These are phyloP conservation scores for Sebastes flavidus DNA, from an alignment of 2,797 vertebrate species.

Conservation along the genomic window DNA sequence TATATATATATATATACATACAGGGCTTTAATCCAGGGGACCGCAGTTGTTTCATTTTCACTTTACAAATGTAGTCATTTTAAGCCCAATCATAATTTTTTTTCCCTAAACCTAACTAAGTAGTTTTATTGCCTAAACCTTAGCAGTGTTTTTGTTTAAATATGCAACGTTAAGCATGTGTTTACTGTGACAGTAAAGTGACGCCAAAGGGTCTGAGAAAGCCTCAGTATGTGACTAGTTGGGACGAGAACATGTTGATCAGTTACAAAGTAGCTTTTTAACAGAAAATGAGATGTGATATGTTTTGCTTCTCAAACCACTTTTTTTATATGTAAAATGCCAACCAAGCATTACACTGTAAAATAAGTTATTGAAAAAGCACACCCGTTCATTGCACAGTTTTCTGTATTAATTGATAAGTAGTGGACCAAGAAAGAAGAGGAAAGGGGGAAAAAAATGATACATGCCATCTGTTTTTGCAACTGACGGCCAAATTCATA, in stretches of 20 bases:
- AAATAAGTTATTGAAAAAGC: background rate
- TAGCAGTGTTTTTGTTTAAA: background rate
- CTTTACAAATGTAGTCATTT: too few species aligned
- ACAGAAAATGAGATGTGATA: background rate
- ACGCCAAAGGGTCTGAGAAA: background rate
- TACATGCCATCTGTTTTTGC: rapidly evolving
- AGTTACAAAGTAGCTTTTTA: background rate
- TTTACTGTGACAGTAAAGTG: background rate
- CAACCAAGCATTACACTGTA: background rate
- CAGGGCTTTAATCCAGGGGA: too few species aligned
- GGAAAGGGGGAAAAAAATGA: background rate
- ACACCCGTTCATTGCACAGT: background rate
- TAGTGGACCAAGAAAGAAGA: background rate
- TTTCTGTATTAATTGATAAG: background rate
- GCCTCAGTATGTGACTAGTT: background rate
- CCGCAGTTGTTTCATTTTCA: too few species aligned
- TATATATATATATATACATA: too few species aligned
- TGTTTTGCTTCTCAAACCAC: background rate
- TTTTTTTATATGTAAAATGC: background rate
- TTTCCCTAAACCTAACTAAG: too few species aligned
- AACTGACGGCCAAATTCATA: background rate
- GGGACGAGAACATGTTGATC: background rate
- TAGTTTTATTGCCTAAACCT: background rate
- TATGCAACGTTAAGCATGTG: background rate
- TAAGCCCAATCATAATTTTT: too few species aligned